These are phyloP conservation scores for Centropyge bicolor DNA, from an alignment of 2,797 vertebrate species.

Conservation along the genomic window DNA sequence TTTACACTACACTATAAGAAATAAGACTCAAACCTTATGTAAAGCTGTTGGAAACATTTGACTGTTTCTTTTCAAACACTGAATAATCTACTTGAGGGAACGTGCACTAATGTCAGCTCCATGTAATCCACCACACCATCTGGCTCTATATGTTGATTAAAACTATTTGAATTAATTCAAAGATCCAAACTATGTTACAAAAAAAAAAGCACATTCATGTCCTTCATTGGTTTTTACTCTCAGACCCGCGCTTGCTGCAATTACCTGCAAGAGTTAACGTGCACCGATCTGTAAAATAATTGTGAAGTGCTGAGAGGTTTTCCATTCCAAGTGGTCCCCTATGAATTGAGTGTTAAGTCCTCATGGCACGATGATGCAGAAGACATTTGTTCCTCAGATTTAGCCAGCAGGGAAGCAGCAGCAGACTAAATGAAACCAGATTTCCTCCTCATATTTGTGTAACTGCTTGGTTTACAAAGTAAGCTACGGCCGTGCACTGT, in stretches of 20 bases:
- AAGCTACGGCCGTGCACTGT: conserved; percentile 28
- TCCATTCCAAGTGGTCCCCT: conserved; percentile 76
- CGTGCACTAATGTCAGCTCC: background rate
- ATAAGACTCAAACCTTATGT: background rate
- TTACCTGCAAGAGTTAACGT: conserved; percentile 82
- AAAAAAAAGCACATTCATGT: conserved; percentile 30
- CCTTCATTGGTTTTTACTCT: conserved; percentile 57
- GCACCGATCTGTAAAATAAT: conserved; percentile 81
- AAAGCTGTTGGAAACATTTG: background rate
- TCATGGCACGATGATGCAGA: conserved; percentile 69
- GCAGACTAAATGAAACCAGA: conserved; percentile 74
- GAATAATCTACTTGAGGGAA: background rate
- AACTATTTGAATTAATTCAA: conserved; percentile 40
- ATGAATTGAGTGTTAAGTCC: conserved; percentile 80
- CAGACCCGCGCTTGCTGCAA: conserved; percentile 58
- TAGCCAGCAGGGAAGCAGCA: conserved; percentile 70
- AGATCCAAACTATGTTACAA: conserved; percentile 18
- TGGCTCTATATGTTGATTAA: conserved; percentile 29
- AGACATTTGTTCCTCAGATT: conserved; percentile 77
- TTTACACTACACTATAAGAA: background rate
- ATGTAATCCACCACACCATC: conserved; percentile 23
- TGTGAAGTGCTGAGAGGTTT: conserved; percentile 81
- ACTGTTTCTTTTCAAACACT: background rate
- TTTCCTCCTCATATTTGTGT: conserved; percentile 63
- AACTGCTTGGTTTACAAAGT: conserved; percentile 55